Evolutionary conservation across 2,888 invertebrate genomes (phyloP).

Genomic region (Agrilus cyanescens): DNA sequence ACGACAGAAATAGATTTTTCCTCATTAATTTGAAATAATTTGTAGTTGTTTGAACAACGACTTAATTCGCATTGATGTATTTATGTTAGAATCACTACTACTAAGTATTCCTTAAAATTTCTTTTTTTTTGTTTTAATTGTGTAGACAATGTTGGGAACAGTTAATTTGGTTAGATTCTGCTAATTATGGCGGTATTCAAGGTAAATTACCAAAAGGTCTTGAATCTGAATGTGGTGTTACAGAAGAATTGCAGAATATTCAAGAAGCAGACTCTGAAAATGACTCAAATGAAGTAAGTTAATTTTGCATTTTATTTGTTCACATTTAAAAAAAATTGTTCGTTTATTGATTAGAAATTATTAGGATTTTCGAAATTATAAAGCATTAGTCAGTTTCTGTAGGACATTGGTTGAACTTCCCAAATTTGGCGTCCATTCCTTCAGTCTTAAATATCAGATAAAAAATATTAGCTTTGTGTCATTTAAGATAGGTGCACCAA

Average conservation of each 20-base stretch:
- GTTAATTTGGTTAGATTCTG: conserved; percentile 80
- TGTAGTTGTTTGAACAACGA: too few species aligned
- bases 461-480: too few species aligned
- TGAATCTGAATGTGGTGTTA: conserved; percentile 41
- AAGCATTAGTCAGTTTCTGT: too few species aligned
- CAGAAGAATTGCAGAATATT: conserved; percentile 26
- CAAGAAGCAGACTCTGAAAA: conserved; percentile 35
- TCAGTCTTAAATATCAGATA: too few species aligned
- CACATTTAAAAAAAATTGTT: too few species aligned
- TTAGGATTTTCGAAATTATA: too few species aligned
- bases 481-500: too few species aligned
- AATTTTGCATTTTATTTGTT: conserved; percentile 6
- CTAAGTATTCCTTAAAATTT: neutral
- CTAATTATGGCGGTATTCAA: conserved; percentile 61
- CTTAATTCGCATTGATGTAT: neutral
- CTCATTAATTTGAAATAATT: too few species aligned
- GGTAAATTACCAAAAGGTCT: conserved; percentile 54
- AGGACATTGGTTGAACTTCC: too few species aligned
- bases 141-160: conserved; percentile 84
- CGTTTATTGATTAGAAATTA: too few species aligned
- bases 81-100: neutral
- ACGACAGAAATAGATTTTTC: too few species aligned
- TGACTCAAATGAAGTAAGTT: conserved; percentile 29
- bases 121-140: conserved; percentile 38
- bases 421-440: too few species aligned